Evolutionary conservation across 2,888 invertebrate genomes (phyloP).

Genomic region (Epicampocera succincta): DNA sequence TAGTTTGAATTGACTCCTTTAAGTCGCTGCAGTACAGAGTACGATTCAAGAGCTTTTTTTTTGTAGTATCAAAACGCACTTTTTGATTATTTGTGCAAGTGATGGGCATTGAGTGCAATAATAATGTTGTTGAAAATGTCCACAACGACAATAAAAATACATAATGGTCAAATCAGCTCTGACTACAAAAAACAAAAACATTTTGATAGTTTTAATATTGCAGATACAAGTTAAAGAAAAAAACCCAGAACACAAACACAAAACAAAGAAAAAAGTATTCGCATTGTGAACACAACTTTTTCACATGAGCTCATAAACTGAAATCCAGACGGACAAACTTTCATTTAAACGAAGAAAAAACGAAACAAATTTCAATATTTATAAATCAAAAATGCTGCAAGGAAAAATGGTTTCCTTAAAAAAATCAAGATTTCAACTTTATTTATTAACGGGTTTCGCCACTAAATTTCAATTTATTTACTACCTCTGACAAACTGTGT

Average conservation of each 20-base stretch:
- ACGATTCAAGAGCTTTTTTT: not conserved
- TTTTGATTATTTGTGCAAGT: slow-evolving; percentile 10
- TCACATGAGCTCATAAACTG: slow-evolving; percentile 24
- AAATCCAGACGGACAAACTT: slow-evolving; percentile 10
- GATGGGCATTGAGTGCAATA: not conserved
- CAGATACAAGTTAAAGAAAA: slow-evolving; percentile 12
- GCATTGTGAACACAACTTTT: slow-evolving; percentile 33
- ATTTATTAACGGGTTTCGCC: slow-evolving; percentile 67
- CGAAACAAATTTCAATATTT: slow-evolving; percentile 46
- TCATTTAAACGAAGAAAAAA: not conserved
- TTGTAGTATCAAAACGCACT: not conserved
- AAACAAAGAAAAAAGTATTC: not conserved
- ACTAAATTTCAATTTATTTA: slow-evolving; percentile 68
- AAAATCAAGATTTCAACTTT: slow-evolving; percentile 57
- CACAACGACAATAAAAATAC: slow-evolving; percentile 1
- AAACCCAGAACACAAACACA: not conserved
- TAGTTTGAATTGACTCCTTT: slow-evolving; percentile 1
- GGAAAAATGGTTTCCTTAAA: slow-evolving; percentile 31
- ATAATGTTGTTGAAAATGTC: slow-evolving; percentile 22
- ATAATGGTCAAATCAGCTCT: slow-evolving; percentile 13
- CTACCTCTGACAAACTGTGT: slow-evolving; percentile 48
- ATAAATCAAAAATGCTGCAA: slow-evolving; percentile 41
- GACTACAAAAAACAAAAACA: not conserved
- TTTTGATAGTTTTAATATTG: slow-evolving; percentile 30
- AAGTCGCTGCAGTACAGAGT: not conserved